Conservation (phyloP, 2,113 vertebrate species). For the Regulus satrapa region DNA sequence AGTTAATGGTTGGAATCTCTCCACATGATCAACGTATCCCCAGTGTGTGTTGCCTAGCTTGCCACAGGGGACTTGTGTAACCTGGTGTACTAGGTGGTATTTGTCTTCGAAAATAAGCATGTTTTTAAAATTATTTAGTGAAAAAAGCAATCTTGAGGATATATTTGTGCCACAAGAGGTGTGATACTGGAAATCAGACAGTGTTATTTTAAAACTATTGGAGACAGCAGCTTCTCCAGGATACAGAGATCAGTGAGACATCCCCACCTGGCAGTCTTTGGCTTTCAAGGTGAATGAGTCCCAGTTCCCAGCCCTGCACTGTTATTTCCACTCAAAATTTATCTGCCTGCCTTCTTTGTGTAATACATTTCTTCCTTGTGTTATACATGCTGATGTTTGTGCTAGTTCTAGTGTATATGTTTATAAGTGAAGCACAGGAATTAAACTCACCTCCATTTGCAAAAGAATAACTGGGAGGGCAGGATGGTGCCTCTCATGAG, state of each 20-base stretch:
- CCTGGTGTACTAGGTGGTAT: background rate
- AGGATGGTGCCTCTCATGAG: background rate
- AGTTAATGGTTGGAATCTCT: background rate
- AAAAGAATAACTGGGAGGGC: background rate
- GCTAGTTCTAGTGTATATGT: background rate
- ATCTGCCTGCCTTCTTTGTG: background rate
- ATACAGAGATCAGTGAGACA: background rate
- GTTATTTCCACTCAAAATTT: background rate
- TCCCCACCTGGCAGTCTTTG: background rate
- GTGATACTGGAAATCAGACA: background rate
- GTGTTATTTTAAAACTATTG: background rate
- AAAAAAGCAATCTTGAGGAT: background rate
- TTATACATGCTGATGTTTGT: background rate
- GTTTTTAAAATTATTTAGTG: background rate
- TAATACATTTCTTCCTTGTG: no score
- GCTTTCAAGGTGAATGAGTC: background rate
- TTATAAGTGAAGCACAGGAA: background rate
- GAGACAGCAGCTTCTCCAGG: background rate
- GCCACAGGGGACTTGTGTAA: background rate
- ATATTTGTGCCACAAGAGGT: background rate
- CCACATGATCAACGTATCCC: rapidly evolving
- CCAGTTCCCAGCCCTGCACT: background rate
- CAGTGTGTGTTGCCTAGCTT: background rate
- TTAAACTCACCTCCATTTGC: background rate
- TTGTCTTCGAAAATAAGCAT: background rate